These are phyloP conservation scores for Drosophila nr. perissopoda DNA, from an alignment of 2,888 invertebrate species.

Conservation along the genomic window DNA sequence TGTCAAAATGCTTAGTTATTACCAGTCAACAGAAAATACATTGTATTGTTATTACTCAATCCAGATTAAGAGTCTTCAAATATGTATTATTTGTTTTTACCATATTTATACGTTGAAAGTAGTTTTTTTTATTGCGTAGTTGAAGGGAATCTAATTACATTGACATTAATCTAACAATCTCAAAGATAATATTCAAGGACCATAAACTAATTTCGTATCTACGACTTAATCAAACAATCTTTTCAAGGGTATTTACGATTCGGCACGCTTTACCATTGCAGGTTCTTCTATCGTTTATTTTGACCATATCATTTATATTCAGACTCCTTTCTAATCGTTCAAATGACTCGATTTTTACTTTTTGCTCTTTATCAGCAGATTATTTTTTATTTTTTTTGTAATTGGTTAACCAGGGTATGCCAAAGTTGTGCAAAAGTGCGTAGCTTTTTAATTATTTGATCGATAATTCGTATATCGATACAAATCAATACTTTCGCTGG, in stretches of 20 bases:
- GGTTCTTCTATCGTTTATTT: conserved; percentile 10
- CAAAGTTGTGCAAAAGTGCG: neutral
- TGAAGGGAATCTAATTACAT: neutral
- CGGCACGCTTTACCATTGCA: neutral
- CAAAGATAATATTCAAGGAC: neutral
- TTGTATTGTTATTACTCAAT: too few relatives aligned
- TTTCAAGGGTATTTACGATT: conserved; percentile 25
- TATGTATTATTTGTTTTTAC: neutral
- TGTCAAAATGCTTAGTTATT: too few relatives aligned
- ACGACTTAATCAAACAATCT: neutral
- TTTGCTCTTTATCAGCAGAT: conserved; percentile 23
- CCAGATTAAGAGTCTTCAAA: too few relatives aligned
- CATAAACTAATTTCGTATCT: neutral
- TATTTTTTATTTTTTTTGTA: neutral
- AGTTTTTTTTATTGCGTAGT: neutral
- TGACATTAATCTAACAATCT: neutral
- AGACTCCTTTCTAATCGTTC: conserved; percentile 37
- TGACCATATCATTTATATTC: neutral
- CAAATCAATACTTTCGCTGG: neutral
- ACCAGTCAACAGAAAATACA: too few relatives aligned
- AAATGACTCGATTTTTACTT: conserved; percentile 7
- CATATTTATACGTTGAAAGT: neutral
- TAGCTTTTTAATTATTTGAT: neutral
- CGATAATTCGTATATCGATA: neutral
- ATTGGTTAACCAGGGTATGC: neutral